Evolutionary conservation across 2,888 invertebrate species (phyloP).

Genomic region (Macaria notata): DNA sequence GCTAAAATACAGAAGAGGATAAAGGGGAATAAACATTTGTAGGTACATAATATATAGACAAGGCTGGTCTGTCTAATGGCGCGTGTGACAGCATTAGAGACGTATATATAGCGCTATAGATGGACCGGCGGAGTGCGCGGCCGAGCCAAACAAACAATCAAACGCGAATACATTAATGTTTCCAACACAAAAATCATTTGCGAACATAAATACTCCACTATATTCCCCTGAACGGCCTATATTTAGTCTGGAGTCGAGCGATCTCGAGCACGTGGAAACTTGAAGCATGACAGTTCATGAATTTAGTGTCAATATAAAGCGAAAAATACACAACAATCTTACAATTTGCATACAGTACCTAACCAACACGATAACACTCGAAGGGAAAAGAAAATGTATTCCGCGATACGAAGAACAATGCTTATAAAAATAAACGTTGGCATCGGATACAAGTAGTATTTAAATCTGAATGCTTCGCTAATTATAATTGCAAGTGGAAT

Average conservation of each 20-base stretch:
- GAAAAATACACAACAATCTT: too few species aligned
- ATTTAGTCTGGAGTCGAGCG: too few species aligned
- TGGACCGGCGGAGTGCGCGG: conserved; percentile 56
- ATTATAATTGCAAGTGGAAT: conserved; percentile 24
- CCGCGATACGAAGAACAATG: conserved; percentile 3
- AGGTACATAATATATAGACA: conserved; percentile 19
- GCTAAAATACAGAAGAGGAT: too few species aligned
- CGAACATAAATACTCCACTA: not conserved
- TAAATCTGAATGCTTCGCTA: conserved; percentile 19
- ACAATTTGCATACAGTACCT: too few species aligned
- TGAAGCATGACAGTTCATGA: too few species aligned
- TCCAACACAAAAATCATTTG: conserved; percentile 24
- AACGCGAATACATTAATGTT: conserved; percentile 32
- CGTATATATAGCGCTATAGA: conserved; percentile 39
- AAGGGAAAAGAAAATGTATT: too few species aligned
- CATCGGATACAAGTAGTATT: conserved; percentile 20
- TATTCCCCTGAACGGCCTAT: not conserved
- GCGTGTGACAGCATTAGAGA: conserved; percentile 21
- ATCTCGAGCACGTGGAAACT: too few species aligned
- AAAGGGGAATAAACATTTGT: conserved; percentile 19
- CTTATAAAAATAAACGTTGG: conserved; percentile 30
- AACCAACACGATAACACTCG: too few species aligned
- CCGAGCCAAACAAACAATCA: conserved; percentile 61
- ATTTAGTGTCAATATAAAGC: too few species aligned
- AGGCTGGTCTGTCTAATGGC: conserved; percentile 28